Conservation (phyloP, 2,888 invertebrate genomes). For the Dolomedes plantarius region DNA sequence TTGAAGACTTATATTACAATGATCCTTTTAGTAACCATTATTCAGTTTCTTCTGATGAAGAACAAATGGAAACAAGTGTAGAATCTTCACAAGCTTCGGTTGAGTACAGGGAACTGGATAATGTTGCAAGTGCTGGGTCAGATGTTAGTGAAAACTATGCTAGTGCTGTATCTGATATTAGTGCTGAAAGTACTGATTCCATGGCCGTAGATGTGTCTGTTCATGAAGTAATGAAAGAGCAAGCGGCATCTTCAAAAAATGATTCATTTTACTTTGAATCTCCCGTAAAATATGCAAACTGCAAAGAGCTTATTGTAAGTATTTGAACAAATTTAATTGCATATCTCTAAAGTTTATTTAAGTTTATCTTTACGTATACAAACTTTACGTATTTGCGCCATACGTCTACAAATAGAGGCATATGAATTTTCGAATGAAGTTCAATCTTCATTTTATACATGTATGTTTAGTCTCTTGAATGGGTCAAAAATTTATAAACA, state of each 20-base stretch:
- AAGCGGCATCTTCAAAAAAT: neutral
- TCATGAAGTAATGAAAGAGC: neutral
- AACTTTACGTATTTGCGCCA: no score
- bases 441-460: no score
- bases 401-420: no score
- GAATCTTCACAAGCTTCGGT: neutral
- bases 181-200: slow-evolving; percentile 1
- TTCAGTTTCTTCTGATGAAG: neutral
- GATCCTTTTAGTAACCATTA: neutral
- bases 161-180: neutral
- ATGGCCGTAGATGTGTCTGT: neutral
- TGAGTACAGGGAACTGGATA: neutral
- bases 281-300: neutral
- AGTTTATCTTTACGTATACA: no score
- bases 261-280: neutral
- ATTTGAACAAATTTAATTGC: no score
- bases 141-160: neutral
- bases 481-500: no score
- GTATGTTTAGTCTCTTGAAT: no score
- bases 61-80: neutral
- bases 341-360: no score
- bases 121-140: neutral
- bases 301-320: slow-evolving; percentile 7
- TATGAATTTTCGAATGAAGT: no score
- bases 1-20: neutral